phyloP scores from a whole-genome alignment of 2,797 vertebrate genomes.

The Coranthus polyacanthus region DNA sequence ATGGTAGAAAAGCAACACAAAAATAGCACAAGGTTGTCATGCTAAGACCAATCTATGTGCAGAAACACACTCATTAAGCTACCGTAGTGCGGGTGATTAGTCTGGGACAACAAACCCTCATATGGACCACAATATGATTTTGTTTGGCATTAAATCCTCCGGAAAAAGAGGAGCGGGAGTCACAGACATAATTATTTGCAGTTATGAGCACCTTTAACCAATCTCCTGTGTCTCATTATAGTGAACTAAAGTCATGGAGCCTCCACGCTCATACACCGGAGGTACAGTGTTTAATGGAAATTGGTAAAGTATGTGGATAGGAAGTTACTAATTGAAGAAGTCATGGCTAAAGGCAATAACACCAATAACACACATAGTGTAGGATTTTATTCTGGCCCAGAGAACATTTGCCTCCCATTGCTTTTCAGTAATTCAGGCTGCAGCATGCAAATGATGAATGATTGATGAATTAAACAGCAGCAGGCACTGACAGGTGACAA shows the following conservation, averaged over 20 bases:
- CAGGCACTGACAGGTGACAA: constrained; percentile 2
- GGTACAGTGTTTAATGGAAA: constrained; percentile 62
- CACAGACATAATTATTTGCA: constrained; percentile 75
- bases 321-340: constrained; percentile 68
- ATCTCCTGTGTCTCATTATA: constrained; percentile 79
- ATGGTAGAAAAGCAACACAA: constrained; percentile 25
- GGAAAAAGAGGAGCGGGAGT: constrained; percentile 74
- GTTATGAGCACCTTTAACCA: constrained; percentile 79
- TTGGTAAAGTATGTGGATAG: constrained; percentile 61
- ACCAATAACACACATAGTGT: constrained; percentile 23
- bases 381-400: constrained; percentile 13
- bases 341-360: constrained; percentile 41
- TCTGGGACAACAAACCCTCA: constrained; percentile 77
- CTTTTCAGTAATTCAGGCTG: constrained; percentile 47
- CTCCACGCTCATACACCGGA: constrained; percentile 49
- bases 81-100: constrained; percentile 75
- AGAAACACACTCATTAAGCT: constrained; percentile 78
- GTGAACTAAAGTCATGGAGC: constrained; percentile 55
- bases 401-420: constrained; percentile 21
- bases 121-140: constrained; percentile 75
- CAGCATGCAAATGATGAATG: constrained; percentile 32
- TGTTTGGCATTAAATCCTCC: constrained; percentile 75
- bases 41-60: constrained; percentile 60
- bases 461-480: constrained; percentile 47
- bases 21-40: constrained; percentile 55